Evolutionary conservation across 1,140 invertebrate genomes (phyloP).

Genomic region (Penaeus japonicus): DNA sequence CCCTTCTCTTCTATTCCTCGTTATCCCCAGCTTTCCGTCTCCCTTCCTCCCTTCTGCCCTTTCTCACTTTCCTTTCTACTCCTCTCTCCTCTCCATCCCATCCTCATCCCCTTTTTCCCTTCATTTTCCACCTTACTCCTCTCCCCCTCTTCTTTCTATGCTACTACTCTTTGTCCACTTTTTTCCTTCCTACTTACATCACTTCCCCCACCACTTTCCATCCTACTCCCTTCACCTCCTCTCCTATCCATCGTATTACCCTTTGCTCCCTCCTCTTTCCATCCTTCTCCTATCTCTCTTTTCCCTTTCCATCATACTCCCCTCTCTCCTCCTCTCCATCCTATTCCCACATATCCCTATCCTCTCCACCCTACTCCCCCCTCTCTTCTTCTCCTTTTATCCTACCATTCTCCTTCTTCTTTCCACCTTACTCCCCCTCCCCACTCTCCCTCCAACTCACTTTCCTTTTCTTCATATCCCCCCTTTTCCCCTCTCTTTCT

Average conservation of each 20-base stretch:
- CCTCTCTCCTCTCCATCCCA: background rate
- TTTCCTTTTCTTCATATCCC: background rate
- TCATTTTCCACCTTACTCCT: background rate
- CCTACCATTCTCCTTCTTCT: no score
- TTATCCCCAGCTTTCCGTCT: background rate
- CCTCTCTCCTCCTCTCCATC: no score
- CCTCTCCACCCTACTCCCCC: no score
- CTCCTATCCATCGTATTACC: no score
- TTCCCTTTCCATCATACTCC: no score
- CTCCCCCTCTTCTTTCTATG: background rate
- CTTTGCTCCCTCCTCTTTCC: background rate
- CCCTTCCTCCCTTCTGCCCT: background rate
- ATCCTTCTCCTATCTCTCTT: background rate
- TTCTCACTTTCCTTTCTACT: background rate
- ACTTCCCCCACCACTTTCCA: no score
- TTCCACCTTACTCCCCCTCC: no score
- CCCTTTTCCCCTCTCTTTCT: background rate
- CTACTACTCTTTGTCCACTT: background rate
- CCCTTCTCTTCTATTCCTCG: background rate
- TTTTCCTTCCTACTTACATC: background rate
- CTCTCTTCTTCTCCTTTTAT: background rate
- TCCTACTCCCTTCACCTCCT: no score
- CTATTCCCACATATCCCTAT: background rate
- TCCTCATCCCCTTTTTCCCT: background rate
- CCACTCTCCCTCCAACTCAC: background rate